Conservation (phyloP, 2,888 invertebrate species). For the Selenia dentaria region DNA sequence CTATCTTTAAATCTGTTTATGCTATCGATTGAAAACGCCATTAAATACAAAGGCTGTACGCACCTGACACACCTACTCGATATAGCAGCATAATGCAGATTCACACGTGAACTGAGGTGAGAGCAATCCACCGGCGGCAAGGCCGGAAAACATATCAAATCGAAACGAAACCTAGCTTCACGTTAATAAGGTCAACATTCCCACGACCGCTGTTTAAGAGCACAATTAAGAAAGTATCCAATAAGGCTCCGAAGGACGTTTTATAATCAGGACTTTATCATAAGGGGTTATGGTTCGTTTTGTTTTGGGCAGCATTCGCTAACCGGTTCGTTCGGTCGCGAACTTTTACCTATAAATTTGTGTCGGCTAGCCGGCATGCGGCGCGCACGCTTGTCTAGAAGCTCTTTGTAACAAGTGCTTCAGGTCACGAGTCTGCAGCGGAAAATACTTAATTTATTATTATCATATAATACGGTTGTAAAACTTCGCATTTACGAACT, state of each 20-base stretch:
- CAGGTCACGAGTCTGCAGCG: slow-evolving; percentile 48
- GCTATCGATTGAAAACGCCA: slow-evolving; percentile 68
- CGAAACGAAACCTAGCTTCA: slow-evolving; percentile 61
- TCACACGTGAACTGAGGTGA: slow-evolving; percentile 83
- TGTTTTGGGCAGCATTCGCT: slow-evolving; percentile 43
- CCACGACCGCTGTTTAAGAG: slow-evolving; percentile 58
- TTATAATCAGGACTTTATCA: slow-evolving; percentile 58
- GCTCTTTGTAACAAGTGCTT: slow-evolving; percentile 53
- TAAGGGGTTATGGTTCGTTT: slow-evolving; percentile 54
- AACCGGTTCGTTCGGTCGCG: slow-evolving; percentile 81
- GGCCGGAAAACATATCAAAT: slow-evolving; percentile 68
- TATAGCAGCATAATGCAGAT: slow-evolving; percentile 78
- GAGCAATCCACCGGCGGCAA: slow-evolving; percentile 81
- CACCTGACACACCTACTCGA: slow-evolving; percentile 69
- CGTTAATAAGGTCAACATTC: slow-evolving; percentile 71
- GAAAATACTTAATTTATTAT: slow-evolving; percentile 22
- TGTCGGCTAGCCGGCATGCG: slow-evolving; percentile 74
- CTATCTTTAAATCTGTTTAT: slow-evolving; percentile 61
- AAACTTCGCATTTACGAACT: slow-evolving; percentile 16
- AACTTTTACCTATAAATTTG: slow-evolving; percentile 85
- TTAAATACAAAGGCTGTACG: slow-evolving; percentile 50
- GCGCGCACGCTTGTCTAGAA: slow-evolving; percentile 68
- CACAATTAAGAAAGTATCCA: slow-evolving; percentile 83
- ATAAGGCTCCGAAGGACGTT: slow-evolving; percentile 54
- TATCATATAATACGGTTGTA: slow-evolving; percentile 26